A percentile compares a stretch with the other conserved stretches of the same genome.
These are phyloP conservation scores for Girardinichthys multiradiatus DNA, from an alignment of 2,113 vertebrate genomes.

Conservation along the genomic window DNA sequence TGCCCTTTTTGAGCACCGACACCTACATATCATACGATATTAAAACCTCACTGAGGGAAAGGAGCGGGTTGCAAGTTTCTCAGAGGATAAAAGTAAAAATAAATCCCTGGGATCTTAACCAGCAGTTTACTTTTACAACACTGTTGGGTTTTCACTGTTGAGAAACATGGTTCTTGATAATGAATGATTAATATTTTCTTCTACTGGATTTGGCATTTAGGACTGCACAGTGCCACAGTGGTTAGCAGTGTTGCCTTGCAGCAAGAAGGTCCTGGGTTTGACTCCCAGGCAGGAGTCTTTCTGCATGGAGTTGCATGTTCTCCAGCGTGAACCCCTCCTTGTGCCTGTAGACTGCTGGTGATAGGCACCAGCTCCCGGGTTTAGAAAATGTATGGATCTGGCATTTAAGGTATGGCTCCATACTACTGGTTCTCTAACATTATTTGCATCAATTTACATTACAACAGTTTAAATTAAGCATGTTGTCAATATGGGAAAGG, in stretches of 20 bases:
- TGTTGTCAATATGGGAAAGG: conserved; percentile 39
- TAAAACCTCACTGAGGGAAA: conserved; percentile 38
- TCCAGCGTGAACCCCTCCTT: too few species aligned
- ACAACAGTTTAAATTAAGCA: conserved; percentile 39
- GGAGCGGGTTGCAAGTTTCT: conserved; percentile 16
- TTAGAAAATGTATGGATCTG: too few species aligned
- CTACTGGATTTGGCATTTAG: conserved; percentile 30
- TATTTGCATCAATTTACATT: conserved; percentile 30
- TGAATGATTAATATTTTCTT: conserved; percentile 47
- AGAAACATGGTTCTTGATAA: conserved; percentile 31
- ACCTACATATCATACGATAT: conserved; percentile 52
- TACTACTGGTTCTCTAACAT: conserved; percentile 19
- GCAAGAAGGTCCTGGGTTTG: too few species aligned
- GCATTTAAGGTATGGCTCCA: conserved; percentile 46
- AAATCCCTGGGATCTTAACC: conserved; percentile 39
- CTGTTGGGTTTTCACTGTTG: conserved; percentile 8
- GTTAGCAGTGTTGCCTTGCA: too few species aligned
- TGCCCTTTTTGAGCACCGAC: conserved; percentile 44
- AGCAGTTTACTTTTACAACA: conserved; percentile 29
- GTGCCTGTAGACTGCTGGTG: too few species aligned
- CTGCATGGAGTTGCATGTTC: too few species aligned
- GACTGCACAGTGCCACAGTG: too few species aligned
- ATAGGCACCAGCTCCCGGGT: too few species aligned
- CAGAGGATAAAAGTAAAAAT: conserved; percentile 15
- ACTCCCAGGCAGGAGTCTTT: too few species aligned